phyloP scores from a whole-genome alignment of 2,888 invertebrate species.

The Axea sp. region DNA sequence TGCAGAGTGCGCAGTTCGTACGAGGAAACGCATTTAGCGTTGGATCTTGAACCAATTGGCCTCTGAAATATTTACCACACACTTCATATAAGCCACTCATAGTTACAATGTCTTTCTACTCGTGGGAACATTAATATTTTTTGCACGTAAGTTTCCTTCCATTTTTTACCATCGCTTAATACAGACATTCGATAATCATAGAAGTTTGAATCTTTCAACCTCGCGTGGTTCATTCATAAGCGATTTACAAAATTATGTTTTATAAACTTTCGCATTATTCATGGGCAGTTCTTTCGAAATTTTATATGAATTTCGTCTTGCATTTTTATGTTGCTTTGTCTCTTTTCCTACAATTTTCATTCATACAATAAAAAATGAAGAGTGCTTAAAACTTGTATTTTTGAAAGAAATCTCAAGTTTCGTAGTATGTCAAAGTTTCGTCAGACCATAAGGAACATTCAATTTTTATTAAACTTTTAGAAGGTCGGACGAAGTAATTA shows the following conservation, averaged over 20 bases:
- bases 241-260: neutral
- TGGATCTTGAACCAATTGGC: conserved; percentile 52
- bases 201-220: conserved; percentile 13
- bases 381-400: too few species aligned
- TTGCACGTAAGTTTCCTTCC: conserved; percentile 15
- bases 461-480: too few species aligned
- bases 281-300: neutral
- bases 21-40: conserved; percentile 46
- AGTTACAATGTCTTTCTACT: conserved; percentile 28
- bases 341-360: too few species aligned
- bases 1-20: conserved; percentile 21
- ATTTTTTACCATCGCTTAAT: conserved; percentile 12
- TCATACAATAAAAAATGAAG: too few species aligned
- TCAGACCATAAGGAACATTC: too few species aligned
- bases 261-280: neutral
- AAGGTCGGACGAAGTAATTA: too few species aligned
- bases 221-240: neutral
- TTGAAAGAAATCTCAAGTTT: too few species aligned
- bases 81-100: conserved; percentile 38
- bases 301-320: too few species aligned
- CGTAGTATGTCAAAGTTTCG: too few species aligned
- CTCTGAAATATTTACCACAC: conserved; percentile 47
- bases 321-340: too few species aligned
- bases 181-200: conserved; percentile 5
- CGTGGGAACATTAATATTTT: conserved; percentile 31